Evolutionary conservation across 1,140 invertebrate genomes (phyloP), one percentile per base, ranked within the genome.

Genomic region (Chelonus insularis): DNA sequence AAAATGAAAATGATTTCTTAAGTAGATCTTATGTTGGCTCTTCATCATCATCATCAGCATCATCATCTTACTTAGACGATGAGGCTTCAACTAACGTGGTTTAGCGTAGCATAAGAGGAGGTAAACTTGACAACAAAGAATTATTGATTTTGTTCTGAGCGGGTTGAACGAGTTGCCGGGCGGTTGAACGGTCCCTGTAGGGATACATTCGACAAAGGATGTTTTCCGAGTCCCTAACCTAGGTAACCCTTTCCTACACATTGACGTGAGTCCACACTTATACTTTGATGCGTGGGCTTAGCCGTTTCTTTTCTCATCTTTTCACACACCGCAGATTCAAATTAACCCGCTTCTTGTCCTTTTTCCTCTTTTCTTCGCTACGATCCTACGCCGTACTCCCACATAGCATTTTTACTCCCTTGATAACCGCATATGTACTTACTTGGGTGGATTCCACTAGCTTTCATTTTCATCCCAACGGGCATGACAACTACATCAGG

Each of bases 151-250:
- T 76, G 57, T 64, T 62, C 72, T 76, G 70, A 74, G 73, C 72
- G 74, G 69, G 73, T 73, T 76, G 76, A 76, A 76, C 73, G 73
- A 79, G 76, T 76, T 74, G 73, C 72, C 72, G 76, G 73, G 72
- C 72, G 75, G 72, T 71, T 75, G 74, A 77, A 68, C 72, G 76
- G 72, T 75, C 72, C 74, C 75, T 72, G 71, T 74, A 76, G 75
- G 74, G 75, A 14, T 77, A 60, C 47, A 78, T 79, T 79, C 72
- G 75, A 81, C 77, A 79, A 79, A 80, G 76, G 73, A 78, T 79
- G 76, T 80, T 80, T 79, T 80, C 75, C 76, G 68, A 76, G 75
- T 77, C 76, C 76, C 77, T 79, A 79, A 80, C 76, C 77, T 78
- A 76, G 76, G 75, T 71, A 79, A 80, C 77, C 77, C 76, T 76